Base-by-base conservation (phyloP, 2,113 vertebrate genomes). In the Falcunculus frontatus region DNA sequence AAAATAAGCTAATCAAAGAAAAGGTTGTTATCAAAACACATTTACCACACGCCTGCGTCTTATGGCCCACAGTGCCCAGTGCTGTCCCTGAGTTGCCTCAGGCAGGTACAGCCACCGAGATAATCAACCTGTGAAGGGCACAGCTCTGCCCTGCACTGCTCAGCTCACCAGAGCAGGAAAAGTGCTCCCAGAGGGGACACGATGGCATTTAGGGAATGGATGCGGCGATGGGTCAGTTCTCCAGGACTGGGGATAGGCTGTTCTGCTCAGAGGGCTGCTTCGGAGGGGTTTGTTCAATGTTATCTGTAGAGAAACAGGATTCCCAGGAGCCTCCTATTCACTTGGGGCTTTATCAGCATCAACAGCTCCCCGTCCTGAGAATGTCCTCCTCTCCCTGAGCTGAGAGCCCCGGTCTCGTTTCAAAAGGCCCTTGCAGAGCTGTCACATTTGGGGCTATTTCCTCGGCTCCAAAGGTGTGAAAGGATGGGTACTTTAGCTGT, bases 101-200 rank as follows among this genome's bases (percentile, higher is more conserved):
- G 94, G 96, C 90, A 84, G 26, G 23, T 32, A 68, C 4, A 10
- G 92, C 35, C 92, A 80, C 35, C 0, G 5, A 78, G 68, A 94
- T 78, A 97, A 93, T 94, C 72, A 95, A 78, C 86, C 62, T 96
- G 86, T 95, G 92, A 97, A 97, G 94, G 95, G 59, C 95, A 95
- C 42, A 63, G 80, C 82, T 90, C 90, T 94, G 73, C 37, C 62
- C 79, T 70, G 68, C 62, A 17, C 70, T 90, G 12, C 65, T 30
- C 7, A 4, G 74, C 68, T 75, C 62, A 26, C 8, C 11, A 6
- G 55, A 68, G 41, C 29, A 68, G 44, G 10, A 13, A 23, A 89
- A 78, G 56, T 10, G 16, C 47, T 90, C 90, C 64, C 57, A 46
- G 50, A 81, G 39, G 30, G 33, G 50, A 29, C 41, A 44, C 0